phyloP scores from a whole-genome alignment of 35 echinoderm and acorn worm genomes.

The Anneissia japonica region DNA sequence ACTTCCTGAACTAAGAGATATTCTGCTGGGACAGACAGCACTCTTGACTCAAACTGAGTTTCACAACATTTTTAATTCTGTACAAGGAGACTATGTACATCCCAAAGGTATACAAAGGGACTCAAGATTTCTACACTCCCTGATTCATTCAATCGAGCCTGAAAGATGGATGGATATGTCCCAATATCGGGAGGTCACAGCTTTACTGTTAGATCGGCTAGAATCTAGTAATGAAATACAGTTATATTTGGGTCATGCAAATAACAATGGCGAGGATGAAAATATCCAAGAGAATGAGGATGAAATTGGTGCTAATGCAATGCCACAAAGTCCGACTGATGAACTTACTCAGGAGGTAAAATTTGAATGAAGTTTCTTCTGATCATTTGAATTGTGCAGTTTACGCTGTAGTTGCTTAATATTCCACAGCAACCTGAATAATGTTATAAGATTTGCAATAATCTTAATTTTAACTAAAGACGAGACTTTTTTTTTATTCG shows the following conservation, averaged over 20 bases:
- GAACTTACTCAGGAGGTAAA: slow-evolving; percentile 23
- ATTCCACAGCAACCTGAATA: no score
- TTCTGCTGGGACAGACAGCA: slow-evolving; percentile 72
- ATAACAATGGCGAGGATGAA: background rate
- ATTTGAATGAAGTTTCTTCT: no score
- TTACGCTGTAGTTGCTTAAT: no score
- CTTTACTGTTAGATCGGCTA: slow-evolving; percentile 66
- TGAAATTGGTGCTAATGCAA: background rate
- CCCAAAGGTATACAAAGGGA: slow-evolving; percentile 58
- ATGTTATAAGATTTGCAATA: no score
- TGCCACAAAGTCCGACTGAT: background rate
- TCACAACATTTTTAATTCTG: slow-evolving; percentile 76
- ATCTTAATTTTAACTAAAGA: no score
- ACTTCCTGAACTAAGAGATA: slow-evolving; percentile 70
- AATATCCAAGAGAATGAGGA: background rate
- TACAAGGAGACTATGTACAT: slow-evolving; percentile 52
- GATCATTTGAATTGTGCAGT: no score
- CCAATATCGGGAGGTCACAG: slow-evolving; percentile 46
- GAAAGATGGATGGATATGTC: slow-evolving; percentile 16
- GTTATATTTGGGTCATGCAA: background rate
- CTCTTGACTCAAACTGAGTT: slow-evolving; percentile 82
- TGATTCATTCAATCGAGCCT: slow-evolving; percentile 30
- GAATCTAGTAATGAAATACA: slow-evolving; percentile 38
- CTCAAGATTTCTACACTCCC: slow-evolving; percentile 53
- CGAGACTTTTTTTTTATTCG: no score